Base-by-base conservation (phyloP, 35 echinoderm and acorn worm genomes). In the Strongylocentrotus purpuratus region DNA sequence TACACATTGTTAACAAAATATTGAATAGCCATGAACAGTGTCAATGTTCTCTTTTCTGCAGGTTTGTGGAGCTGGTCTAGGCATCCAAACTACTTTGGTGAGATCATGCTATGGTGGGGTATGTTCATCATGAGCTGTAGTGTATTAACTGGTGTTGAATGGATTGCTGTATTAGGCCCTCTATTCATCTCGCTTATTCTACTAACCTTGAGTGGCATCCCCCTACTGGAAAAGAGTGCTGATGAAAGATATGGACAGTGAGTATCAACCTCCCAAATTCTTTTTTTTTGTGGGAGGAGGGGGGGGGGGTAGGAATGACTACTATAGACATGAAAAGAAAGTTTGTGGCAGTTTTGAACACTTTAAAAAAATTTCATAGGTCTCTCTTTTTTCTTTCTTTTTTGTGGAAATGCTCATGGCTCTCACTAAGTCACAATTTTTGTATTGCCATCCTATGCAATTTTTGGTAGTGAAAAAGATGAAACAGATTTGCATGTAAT, bases 31-130 rank as follows among this genome's bases (percentile, higher is more conserved):
- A 7, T 71, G 18, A 5, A 55, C 50, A 25, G 22, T 71, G 22
- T 71, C 22, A 71, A 71, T n/a, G 6, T 15, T 71, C 20, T 71
- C 20, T 25, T 71, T 0, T 71, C 20, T 71, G 22, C 94, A 97
- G 98, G 98, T 31, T 70, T 99, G 18, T 99, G 98, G 98, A 95
- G 95, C 45, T 99, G 95, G 96, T 99, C 98, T 25, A 88, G 98
- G 52, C 98, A 99, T 97, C 98, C 98, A 11, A 99, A 99, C 94
- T 99, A 99, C 92, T 97, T 99, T 94, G 98, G 98, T 55, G 98
- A 99, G 96, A 96, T 99, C 55, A 58, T 96, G 47, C 45, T 97
- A 31, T 99, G 98, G 98, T 96, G 92, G 94, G 96, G 96, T 33
- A 96, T 95, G 55, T 99, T 99, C 87, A 94, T 99, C 28, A 95